Conservation (phyloP, 1,140 invertebrate genomes). For the Dreissena polymorpha region DNA sequence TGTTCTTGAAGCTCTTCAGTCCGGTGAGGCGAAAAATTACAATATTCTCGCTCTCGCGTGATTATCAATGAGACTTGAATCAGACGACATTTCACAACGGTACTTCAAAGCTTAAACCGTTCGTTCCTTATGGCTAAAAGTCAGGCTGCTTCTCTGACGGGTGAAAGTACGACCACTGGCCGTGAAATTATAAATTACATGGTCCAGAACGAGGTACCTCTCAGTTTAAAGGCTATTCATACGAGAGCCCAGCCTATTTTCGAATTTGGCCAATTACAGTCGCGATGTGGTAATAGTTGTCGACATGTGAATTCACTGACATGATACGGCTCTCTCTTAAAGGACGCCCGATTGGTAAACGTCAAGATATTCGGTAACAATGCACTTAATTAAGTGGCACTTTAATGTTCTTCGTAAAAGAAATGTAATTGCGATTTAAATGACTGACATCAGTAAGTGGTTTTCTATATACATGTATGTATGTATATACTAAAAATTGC, state of each 20-base stretch:
- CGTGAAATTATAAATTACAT: conserved; percentile 51
- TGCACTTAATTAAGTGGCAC: too few species aligned
- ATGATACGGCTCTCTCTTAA: neutral
- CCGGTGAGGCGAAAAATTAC: conserved; percentile 37
- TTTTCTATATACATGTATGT: too few species aligned
- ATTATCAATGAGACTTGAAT: conserved; percentile 26
- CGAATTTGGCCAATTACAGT: conserved; percentile 41
- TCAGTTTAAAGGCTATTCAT: neutral
- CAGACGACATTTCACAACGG: conserved; percentile 18
- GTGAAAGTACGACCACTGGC: conserved; percentile 21
- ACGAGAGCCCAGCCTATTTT: neutral
- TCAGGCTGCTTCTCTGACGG: conserved; percentile 24
- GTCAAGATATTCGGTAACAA: too few species aligned
- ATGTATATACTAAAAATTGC: too few species aligned
- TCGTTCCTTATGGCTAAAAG: conserved; percentile 46
- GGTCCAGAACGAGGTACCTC: neutral
- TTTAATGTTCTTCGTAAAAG: too few species aligned
- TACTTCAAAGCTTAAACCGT: conserved; percentile 41
- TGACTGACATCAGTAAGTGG: too few species aligned
- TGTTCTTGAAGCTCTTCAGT: conserved; percentile 22
- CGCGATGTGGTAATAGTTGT: neutral
- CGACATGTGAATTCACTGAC: neutral
- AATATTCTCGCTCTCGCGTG: conserved; percentile 28
- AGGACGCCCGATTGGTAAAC: too few species aligned
- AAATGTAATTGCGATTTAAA: too few species aligned